phyloP scores from a whole-genome alignment of 2,797 vertebrate species.

The Coluber constrictor region DNA sequence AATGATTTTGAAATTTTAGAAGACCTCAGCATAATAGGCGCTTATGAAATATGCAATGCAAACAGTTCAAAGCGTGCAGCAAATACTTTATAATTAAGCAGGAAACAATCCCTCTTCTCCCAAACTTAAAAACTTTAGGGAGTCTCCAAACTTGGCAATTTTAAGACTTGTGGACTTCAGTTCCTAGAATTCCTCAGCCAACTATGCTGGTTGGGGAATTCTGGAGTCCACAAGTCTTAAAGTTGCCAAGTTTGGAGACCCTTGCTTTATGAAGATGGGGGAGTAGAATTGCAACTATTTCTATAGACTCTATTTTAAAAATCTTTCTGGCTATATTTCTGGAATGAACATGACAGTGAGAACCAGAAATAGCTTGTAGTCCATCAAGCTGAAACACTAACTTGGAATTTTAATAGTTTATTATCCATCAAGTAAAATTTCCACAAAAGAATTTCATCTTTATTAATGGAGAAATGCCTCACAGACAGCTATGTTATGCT shows the following conservation, averaged over 20 bases:
- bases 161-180: background rate
- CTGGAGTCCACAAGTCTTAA: background rate
- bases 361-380: constrained; percentile 1
- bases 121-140: background rate
- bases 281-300: background rate
- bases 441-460: background rate
- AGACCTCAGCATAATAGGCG: background rate
- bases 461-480: background rate
- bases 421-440: background rate
- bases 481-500: background rate
- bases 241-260: background rate
- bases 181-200: background rate
- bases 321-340: background rate
- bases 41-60: background rate
- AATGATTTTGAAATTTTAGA: constrained; percentile 4
- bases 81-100: background rate
- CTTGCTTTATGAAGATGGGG: no score
- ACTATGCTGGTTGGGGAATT: background rate
- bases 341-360: background rate
- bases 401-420: background rate
- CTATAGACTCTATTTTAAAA: background rate
- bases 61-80: background rate
- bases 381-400: background rate
- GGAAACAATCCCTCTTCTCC: background rate
- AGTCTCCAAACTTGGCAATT: background rate